Percentiles rank a stretch among this genome's conserved stretches.
phyloP scores from a whole-genome alignment of 2,113 vertebrate species.

The Circaetus cinerascens region DNA sequence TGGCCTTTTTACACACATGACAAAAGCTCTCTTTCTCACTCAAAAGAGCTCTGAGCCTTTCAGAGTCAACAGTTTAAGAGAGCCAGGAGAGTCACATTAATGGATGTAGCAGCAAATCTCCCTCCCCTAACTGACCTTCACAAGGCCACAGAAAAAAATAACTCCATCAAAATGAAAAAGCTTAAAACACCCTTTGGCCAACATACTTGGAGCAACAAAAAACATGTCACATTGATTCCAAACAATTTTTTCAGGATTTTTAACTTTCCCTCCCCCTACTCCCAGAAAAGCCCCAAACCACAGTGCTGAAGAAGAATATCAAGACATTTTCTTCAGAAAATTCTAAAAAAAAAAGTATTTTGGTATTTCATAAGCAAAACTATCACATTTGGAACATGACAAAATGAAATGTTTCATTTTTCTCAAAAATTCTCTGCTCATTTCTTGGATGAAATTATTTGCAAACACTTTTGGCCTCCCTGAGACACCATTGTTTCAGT shows the following conservation, averaged over 20 bases:
- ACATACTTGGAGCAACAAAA: background rate
- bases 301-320: background rate
- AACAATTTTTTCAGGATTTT: background rate
- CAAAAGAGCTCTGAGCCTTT: background rate
- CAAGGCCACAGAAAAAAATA: background rate
- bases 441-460: background rate
- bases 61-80: background rate
- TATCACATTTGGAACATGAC: background rate
- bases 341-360: background rate
- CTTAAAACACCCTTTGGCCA: background rate
- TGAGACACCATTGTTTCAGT: background rate
- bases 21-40: background rate
- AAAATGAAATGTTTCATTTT: background rate
- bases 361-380: background rate
- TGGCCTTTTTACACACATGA: background rate
- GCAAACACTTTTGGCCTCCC: background rate
- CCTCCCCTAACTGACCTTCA: background rate
- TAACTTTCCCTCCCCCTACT: background rate
- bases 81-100: background rate
- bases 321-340: background rate
- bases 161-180: background rate
- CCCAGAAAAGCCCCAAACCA: background rate
- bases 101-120: background rate
- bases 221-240: background rate
- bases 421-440: background rate